Evolutionary conservation across 2,888 invertebrate genomes (phyloP), one percentile per base, ranked within the genome.

Genomic region (Epiblema foenella): DNA sequence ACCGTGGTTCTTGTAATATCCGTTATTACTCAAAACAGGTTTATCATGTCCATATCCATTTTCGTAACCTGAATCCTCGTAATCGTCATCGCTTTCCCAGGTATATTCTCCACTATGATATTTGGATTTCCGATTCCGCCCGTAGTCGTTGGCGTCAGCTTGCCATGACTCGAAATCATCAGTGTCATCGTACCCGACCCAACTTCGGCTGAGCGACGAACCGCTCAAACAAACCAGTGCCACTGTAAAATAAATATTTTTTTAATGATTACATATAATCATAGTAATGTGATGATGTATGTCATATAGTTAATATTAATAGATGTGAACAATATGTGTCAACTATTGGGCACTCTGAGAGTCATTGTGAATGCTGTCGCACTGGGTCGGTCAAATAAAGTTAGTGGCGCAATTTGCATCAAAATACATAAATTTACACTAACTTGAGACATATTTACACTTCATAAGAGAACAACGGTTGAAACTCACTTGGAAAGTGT

Each of bases 161-260:
- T 49, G 12, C 64, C 42, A 65, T 7, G 57, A 42, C 17, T 15
- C 49, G 15, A 11, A 7, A 4, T 64, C 29, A 0, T 39, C 18
- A 2, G 18, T 37, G 17, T 59, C 52, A 17, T 63, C 49, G 24
- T 12, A 12, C 37, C 60, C 49, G n/a, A 37, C 18, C 60, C 54
- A 62, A 39, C 54, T 71, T 24, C 71, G 60, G 20, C 71, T 39
- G 62, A 33, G 2, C 2, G 71, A 51, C 11, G 60, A 39, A 24
- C 59, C 17, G 51, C 71, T 67, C 54, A 67, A 33, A 51, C 67
- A 62, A 24, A 71, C 62, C 37, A 71, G 24, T 57, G 8, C 62
- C 46, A 39, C 71, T 71, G 71, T 62, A 56, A 69, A 64, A 18
- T 17, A 42, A 46, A 15, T 18, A 0, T 10, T 11, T 18, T 33